Evolutionary conservation across 64 coral and sea anemone genomes (phyloP), one percentile per base, ranked within the genome.

Genomic region (Montipora cactus): DNA sequence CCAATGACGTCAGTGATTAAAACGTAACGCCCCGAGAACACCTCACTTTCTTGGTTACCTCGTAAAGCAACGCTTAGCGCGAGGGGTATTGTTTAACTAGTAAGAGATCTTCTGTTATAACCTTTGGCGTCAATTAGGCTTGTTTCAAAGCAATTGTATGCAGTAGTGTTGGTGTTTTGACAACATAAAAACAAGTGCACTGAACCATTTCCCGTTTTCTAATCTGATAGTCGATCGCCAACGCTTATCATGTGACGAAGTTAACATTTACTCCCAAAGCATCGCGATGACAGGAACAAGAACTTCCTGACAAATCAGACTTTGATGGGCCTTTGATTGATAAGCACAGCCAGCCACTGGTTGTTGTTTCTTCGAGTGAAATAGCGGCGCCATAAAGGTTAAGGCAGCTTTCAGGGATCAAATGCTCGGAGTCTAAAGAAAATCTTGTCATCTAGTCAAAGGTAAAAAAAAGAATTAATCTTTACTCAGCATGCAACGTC

Each of bases 261-360:
- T 4, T 19, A 19, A 49, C 7, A 72, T 71, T 71, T 64, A 48
- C 82, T 86, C 66, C 76, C 76, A 10, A 14, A 37, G 11, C 81
- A 15, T 84, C 7, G 61, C 81, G 16, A 70, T 44, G 82, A 72
- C 62, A 86, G 66, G 49, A 49, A 71, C 81, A 19, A 71, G 3
- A 21, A 86, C 82, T 86, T 86, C 82, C 82, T 86, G 82, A 22
- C 47, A 9, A 84, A 6, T 10, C 7, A 71, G 14, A 51, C 46
- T 49, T 19, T 71, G 70, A 86, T 86, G 46, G 82, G 10, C 82
- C 4, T 84, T 84, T 84, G 48, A 59, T 46, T 19, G 48, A 22
- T 47, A 82, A 46, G 68, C 5, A 49, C 82, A 86, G 68, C 44
- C 16, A 11, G 46, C 82, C 45, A 14, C 44, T 44, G 66, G 66